Percentiles rank a stretch among this genome's conserved stretches.
phyloP scores from a whole-genome alignment of 2,113 vertebrate genomes.

The Ammodytes dubius region DNA sequence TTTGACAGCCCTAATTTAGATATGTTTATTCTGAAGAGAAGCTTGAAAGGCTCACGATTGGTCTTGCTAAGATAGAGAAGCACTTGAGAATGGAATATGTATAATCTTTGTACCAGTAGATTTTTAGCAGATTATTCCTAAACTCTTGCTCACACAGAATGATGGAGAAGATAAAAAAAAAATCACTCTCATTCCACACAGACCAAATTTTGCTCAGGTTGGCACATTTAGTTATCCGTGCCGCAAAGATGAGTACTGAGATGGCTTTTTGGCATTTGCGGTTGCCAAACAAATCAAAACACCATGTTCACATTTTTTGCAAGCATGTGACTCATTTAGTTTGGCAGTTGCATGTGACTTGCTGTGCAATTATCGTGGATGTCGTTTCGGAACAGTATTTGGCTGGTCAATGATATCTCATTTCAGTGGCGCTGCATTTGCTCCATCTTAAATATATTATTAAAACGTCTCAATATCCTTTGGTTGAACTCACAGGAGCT shows the following conservation, averaged over 20 bases:
- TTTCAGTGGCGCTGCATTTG: slow-evolving; percentile 56
- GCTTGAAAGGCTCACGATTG: slow-evolving; percentile 53
- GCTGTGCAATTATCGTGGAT: slow-evolving; percentile 65
- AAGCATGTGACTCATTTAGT: slow-evolving; percentile 74
- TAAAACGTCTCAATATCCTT: slow-evolving; percentile 57
- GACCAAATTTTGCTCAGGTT: slow-evolving; percentile 72
- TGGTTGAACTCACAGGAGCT: slow-evolving; percentile 68
- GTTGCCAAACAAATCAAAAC: slow-evolving; percentile 78
- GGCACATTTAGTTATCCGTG: slow-evolving; percentile 64
- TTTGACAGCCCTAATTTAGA: too few species aligned
- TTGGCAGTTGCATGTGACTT: slow-evolving; percentile 72
- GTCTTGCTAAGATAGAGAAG: slow-evolving; percentile 44
- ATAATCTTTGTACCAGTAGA: slow-evolving; percentile 54
- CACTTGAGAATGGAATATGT: slow-evolving; percentile 54
- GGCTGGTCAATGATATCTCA: slow-evolving; percentile 57
- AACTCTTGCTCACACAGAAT: slow-evolving; percentile 49
- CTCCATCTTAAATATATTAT: slow-evolving; percentile 54
- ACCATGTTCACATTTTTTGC: slow-evolving; percentile 74
- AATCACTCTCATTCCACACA: slow-evolving; percentile 62
- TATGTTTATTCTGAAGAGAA: slow-evolving; percentile 53
- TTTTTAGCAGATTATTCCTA: slow-evolving; percentile 60
- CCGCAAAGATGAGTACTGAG: slow-evolving; percentile 65
- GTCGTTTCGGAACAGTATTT: slow-evolving; percentile 69
- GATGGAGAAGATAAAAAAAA: slow-evolving; percentile 48
- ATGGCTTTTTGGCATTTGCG: slow-evolving; percentile 74